Percentiles rank a stretch among this genome's conserved stretches.
These are phyloP conservation scores for Physocephala rufipes DNA, from an alignment of 2,888 invertebrate genomes.

Conservation along the genomic window DNA sequence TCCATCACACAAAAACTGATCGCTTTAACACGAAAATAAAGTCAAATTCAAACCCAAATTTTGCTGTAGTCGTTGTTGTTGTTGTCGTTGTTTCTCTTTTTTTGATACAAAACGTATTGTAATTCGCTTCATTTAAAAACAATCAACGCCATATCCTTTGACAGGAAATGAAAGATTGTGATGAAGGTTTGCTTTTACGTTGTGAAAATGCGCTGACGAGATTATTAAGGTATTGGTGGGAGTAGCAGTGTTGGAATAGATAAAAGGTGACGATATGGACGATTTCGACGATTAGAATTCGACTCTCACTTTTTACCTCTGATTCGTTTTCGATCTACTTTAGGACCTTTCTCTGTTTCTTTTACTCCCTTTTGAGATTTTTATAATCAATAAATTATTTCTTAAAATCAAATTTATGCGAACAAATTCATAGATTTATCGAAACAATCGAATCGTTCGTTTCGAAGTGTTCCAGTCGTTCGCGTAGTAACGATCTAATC, in stretches of 20 bases:
- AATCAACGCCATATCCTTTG: neutral
- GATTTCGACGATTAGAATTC: too few species aligned
- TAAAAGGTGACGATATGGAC: too few species aligned
- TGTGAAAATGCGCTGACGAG: neutral
- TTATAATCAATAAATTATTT: too few species aligned
- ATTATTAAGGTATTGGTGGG: neutral
- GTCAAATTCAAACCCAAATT: conserved; percentile 23
- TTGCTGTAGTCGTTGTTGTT: too few species aligned
- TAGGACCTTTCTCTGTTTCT: too few species aligned
- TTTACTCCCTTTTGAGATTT: too few species aligned
- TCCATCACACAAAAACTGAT: conserved; percentile 28
- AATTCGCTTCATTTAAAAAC: neutral
- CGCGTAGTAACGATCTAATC: neutral
- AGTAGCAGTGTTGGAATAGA: too few species aligned
- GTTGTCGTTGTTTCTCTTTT: neutral
- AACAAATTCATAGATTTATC: neutral
- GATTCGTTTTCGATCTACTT: too few species aligned
- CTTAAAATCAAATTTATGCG: too few species aligned
- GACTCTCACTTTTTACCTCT: too few species aligned
- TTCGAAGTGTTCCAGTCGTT: neutral
- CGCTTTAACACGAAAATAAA: conserved; percentile 30
- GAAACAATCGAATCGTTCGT: neutral
- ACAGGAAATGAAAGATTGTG: neutral
- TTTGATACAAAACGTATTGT: neutral
- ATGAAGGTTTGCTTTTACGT: neutral